Conservation (phyloP, 2,113 vertebrate genomes). For the Centropus bengalensis region DNA sequence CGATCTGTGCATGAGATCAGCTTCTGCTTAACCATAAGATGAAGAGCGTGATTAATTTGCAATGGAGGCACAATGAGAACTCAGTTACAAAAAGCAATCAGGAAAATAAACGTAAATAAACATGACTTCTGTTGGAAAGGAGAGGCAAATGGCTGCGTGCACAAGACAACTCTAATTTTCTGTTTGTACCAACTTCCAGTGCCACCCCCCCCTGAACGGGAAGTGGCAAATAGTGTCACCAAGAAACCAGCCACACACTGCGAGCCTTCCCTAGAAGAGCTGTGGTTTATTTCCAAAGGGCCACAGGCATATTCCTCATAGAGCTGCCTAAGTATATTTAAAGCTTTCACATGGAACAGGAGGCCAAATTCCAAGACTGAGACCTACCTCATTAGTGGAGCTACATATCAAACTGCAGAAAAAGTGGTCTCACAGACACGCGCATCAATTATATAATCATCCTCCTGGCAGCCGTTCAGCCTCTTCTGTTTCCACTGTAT, state of each 20-base stretch:
- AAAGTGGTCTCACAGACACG: not conserved
- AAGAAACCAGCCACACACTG: not conserved
- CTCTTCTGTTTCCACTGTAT: conserved; percentile 14
- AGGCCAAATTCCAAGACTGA: not conserved
- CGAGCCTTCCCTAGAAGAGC: not conserved
- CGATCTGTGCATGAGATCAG: not conserved
- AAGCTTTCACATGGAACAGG: not conserved
- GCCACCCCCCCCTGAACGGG: not conserved
- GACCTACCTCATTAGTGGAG: conserved; percentile 11
- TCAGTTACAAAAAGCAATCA: not conserved
- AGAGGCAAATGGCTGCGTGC: not conserved
- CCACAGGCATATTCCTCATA: not conserved
- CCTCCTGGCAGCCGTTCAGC: not conserved
- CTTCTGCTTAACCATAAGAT: not conserved
- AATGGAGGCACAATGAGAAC: not conserved
- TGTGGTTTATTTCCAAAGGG: not conserved
- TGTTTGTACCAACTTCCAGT: not conserved
- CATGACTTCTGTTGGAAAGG: not conserved
- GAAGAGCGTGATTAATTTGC: not conserved
- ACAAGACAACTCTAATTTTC: not conserved
- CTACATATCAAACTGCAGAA: conserved; percentile 31
- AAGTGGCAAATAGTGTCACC: not conserved
- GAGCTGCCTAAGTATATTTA: not conserved
- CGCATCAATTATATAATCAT: conserved; percentile 42
- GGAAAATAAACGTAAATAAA: not conserved